phyloP scores from a whole-genome alignment of 2,888 invertebrate species.

The Parnassius smintheus region DNA sequence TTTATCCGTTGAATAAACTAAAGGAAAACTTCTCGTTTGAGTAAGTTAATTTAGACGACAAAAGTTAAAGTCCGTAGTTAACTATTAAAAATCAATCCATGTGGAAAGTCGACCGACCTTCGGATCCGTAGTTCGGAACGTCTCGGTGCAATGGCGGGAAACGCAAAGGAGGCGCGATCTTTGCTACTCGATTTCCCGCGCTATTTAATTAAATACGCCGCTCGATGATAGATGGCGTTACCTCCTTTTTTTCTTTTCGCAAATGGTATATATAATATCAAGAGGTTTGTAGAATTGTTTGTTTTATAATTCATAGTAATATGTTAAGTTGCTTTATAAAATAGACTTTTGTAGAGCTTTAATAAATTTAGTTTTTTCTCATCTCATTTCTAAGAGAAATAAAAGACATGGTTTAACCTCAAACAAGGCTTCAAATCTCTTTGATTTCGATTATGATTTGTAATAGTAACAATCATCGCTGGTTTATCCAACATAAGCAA shows the following conservation, averaged over 20 bases:
- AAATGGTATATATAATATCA: too few species aligned
- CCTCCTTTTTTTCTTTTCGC: slow-evolving; percentile 66
- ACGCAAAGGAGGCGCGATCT: slow-evolving; percentile 71
- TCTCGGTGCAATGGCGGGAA: slow-evolving; percentile 67
- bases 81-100: slow-evolving; percentile 78
- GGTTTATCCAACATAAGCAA: too few species aligned
- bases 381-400: too few species aligned
- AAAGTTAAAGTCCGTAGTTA: slow-evolving; percentile 70
- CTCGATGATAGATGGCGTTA: slow-evolving; percentile 70
- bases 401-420: too few species aligned
- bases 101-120: slow-evolving; percentile 69
- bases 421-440: too few species aligned
- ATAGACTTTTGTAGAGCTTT: too few species aligned
- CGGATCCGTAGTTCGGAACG: slow-evolving; percentile 56
- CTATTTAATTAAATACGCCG: slow-evolving; percentile 76
- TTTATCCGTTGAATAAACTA: slow-evolving; percentile 46
- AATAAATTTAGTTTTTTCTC: too few species aligned
- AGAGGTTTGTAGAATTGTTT: too few species aligned
- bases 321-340: too few species aligned
- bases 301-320: too few species aligned
- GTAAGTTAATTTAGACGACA: slow-evolving; percentile 71
- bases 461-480: too few species aligned
- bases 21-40: slow-evolving; percentile 55
- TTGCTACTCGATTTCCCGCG: slow-evolving; percentile 79
- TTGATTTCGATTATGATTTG: too few species aligned